phyloP scores from a whole-genome alignment of 2,113 vertebrate species.

The Sciurus niger region DNA sequence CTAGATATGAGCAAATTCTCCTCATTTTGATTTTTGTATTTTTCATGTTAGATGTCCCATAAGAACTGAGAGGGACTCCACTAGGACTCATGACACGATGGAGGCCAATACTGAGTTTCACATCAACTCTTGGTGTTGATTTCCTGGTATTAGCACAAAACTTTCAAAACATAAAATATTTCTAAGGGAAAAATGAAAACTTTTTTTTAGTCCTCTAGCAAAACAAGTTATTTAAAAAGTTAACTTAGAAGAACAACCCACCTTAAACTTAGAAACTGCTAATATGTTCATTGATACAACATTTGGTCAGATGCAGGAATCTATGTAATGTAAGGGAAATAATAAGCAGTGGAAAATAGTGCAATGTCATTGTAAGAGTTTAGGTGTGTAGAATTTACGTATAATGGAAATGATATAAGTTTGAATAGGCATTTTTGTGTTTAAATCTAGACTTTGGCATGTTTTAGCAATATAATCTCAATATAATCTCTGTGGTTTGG shows the following conservation, averaged over 20 bases:
- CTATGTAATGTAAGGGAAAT: background rate
- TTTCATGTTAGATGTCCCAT: background rate
- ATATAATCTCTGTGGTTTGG: background rate
- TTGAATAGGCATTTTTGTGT: background rate
- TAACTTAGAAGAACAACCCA: background rate
- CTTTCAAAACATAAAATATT: background rate
- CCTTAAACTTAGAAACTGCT: background rate
- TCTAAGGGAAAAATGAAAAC: background rate
- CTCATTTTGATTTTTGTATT: background rate
- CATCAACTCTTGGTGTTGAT: background rate
- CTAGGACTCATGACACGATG: background rate
- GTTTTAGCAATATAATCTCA: background rate
- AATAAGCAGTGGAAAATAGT: background rate
- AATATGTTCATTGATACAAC: background rate
- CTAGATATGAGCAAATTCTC: background rate
- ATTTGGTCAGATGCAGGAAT: background rate
- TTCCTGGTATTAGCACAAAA: background rate
- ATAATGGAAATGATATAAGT: background rate
- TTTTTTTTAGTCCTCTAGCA: background rate
- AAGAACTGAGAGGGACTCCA: background rate
- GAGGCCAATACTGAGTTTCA: background rate
- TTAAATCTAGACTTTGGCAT: background rate
- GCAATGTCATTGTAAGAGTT: background rate
- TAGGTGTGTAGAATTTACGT: background rate
- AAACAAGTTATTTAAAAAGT: background rate